These are phyloP conservation scores for Tautogolabrus adspersus DNA, from an alignment of 2,113 vertebrate genomes.

Conservation along the genomic window DNA sequence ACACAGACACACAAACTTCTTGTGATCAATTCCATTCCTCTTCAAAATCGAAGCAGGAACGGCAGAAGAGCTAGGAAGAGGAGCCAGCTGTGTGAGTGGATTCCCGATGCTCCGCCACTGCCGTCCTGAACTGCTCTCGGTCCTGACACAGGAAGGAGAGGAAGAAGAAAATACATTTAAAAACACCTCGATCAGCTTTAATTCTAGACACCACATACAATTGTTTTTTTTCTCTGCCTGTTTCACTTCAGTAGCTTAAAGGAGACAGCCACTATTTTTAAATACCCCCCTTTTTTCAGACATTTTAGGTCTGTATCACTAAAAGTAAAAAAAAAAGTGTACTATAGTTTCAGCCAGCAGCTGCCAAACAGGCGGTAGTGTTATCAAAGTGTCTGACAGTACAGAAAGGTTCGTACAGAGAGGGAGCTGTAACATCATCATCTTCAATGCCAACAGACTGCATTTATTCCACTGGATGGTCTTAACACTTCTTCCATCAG, in stretches of 20 bases:
- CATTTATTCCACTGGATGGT: no score
- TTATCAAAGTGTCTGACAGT: no score
- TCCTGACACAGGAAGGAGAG: constrained; percentile 75
- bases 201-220: background rate
- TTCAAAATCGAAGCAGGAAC: constrained; percentile 90
- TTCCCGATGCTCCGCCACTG: constrained; percentile 84
- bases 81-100: constrained; percentile 82
- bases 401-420: no score
- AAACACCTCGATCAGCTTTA: constrained; percentile 20
- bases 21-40: constrained; percentile 49
- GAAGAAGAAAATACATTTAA: background rate
- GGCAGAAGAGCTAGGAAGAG: constrained; percentile 85
- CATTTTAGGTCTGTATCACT: no score
- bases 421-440: no score
- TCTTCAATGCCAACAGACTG: no score
- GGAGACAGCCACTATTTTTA: no score
- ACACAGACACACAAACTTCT: constrained; percentile 36
- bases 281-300: no score
- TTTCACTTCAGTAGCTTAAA: no score
- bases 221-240: background rate
- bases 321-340: no score
- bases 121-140: constrained; percentile 93
- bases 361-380: no score
- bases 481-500: no score
- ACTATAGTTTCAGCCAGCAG: background rate